phyloP scores from a whole-genome alignment of 2,113 vertebrate species.

The Dipodomys spectabilis region DNA sequence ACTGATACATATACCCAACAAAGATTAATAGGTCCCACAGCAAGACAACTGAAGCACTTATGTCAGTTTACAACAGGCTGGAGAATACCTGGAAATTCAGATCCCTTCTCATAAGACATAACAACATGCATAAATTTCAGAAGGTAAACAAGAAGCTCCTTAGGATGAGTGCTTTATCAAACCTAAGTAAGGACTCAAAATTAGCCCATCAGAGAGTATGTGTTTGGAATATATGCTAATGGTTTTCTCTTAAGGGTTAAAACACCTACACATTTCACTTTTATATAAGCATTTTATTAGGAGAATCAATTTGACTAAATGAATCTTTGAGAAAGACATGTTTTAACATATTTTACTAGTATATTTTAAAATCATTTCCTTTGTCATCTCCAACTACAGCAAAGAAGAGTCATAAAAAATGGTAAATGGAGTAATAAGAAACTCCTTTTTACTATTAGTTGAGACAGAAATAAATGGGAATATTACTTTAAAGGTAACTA shows the following conservation, averaged over 20 bases:
- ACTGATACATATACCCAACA: conserved; percentile 66
- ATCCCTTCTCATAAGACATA: conserved; percentile 61
- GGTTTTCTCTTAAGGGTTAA: conserved; percentile 31
- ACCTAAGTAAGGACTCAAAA: conserved; percentile 44
- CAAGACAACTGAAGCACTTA: conserved; percentile 48
- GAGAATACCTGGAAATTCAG: conserved; percentile 63
- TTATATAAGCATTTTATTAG: conserved; percentile 61
- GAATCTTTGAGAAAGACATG: conserved; percentile 60
- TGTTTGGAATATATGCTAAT: background rate
- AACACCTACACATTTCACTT: conserved; percentile 33
- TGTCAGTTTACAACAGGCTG: conserved; percentile 52
- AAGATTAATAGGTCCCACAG: conserved; percentile 61
- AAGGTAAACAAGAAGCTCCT: conserved; percentile 42
- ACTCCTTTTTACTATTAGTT: conserved; percentile 59
- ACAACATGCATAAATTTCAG: conserved; percentile 40
- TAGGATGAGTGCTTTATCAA: background rate
- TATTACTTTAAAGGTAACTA: conserved; percentile 62
- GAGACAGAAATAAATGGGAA: conserved; percentile 62
- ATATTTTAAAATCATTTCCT: conserved; percentile 32
- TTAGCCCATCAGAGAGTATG: background rate
- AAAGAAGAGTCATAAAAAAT: conserved; percentile 56
- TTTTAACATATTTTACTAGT: conserved; percentile 44
- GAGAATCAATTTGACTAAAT: conserved; percentile 64
- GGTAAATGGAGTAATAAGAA: conserved; percentile 64
- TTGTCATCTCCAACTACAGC: conserved; percentile 52